Base-by-base conservation (phyloP, 2,113 vertebrate genomes). In the Astur gentilis region DNA sequence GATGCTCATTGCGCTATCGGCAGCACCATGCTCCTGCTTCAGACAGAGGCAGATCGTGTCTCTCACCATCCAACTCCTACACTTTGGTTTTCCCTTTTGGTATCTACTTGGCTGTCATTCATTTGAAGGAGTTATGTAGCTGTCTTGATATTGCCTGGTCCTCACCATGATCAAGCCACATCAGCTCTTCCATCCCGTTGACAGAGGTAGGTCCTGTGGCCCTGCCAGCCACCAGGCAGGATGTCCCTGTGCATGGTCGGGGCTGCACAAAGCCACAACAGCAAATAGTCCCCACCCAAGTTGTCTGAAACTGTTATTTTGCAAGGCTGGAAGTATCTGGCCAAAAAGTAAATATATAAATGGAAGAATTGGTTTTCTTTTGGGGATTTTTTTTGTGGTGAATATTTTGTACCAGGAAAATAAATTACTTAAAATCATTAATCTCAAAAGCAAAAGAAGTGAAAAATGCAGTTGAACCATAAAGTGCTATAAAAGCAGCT, bases 231-330 rank as follows among this genome's bases (percentile, higher is more conserved):
- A 40, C 17, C 0, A 2, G 38, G 36, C 49, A 69, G 21, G 50
- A 5, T 2, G 6, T 36, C 45, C 31, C 36, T 21, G 38, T 29
- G 23, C 7, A 2, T 9, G 1, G 61, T 49, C 0, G 0, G 50
- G 54, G 54, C 34, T 83, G 20, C 34, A 29, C 0, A 0, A 77
- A 38, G 16, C 22, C 7, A 1, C 20, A 66, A 58, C 47, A 58
- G 60, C 76, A 52, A 94, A 55, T 13, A 29, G 22, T 21, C 55
- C n/a, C 61, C 34, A 69, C 44, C 15, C 19, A 26, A 65, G 19
- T 70, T 64, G 57, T 45, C 71, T 81, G 40, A 66, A 78, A 64
- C 11, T 57, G 7, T 23, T 52, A 3, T 52, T 93, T 84, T 67
- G 64, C 8, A 42, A 87, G 69, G 69, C 61, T 69, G 26, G 27